Evolutionary conservation across 2,113 vertebrate species (phyloP).

Genomic region (Myrmophylax atrothorax): DNA sequence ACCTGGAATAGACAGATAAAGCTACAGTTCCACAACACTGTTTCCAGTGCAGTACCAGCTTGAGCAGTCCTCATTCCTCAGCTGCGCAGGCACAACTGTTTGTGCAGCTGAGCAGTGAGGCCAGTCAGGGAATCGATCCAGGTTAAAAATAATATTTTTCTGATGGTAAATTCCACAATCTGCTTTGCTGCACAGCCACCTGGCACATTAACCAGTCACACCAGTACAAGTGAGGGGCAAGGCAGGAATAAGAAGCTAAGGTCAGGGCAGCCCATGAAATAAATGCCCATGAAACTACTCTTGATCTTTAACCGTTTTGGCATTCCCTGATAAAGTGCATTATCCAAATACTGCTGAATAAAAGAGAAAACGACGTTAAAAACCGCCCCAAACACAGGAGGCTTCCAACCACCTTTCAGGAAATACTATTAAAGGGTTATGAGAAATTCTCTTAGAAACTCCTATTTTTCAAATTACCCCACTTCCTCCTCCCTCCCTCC

Average conservation of each 20-base stretch:
- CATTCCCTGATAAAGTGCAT: not conserved
- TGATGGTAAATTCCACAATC: conserved; percentile 62
- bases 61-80: conserved; percentile 23
- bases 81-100: conserved; percentile 63
- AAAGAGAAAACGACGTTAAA: not conserved
- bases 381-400: not conserved
- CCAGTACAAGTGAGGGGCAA: conserved; percentile 3
- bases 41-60: conserved; percentile 53
- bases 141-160: conserved; percentile 70
- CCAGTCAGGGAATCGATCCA: conserved; percentile 23
- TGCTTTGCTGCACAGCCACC: conserved; percentile 46
- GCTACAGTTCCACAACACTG: conserved; percentile 27
- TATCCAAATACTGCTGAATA: not conserved
- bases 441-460: not conserved
- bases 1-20: conserved; percentile 10
- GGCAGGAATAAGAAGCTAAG: conserved; percentile 4
- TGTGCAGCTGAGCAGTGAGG: conserved; percentile 60
- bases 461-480: not conserved
- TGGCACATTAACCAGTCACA: conserved; percentile 41
- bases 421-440: not conserved
- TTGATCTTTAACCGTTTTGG: not conserved
- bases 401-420: not conserved
- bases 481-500: fast-evolving
- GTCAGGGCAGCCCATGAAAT: conserved; percentile 11
- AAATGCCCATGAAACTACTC: conserved; percentile 4